Percentiles rank a stretch among this genome's conserved stretches.
phyloP scores from a whole-genome alignment of 2,113 vertebrate species.

The Vombatus ursinus region DNA sequence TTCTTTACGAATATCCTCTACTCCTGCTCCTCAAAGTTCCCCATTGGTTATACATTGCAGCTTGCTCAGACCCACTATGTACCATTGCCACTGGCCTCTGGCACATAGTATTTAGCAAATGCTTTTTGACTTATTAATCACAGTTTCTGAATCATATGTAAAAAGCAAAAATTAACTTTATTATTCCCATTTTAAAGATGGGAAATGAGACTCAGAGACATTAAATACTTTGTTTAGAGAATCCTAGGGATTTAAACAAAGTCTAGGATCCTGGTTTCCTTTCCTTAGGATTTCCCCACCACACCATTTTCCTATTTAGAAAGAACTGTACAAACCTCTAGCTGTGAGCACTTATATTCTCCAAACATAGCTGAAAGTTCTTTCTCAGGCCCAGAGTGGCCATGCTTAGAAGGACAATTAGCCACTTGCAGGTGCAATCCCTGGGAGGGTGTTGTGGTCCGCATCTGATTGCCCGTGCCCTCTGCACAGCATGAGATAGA shows the following conservation, averaged over 20 bases:
- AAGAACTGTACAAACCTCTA: not conserved
- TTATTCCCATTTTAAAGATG: not conserved
- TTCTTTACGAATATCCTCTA: not conserved
- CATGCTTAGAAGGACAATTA: not conserved
- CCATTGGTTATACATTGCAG: not conserved
- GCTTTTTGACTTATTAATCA: not conserved
- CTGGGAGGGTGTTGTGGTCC: not conserved
- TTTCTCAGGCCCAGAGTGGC: not conserved
- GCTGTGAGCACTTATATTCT: not conserved
- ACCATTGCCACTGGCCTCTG: not conserved
- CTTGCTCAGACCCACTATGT: not conserved
- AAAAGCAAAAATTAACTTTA: not conserved
- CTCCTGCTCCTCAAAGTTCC: not conserved
- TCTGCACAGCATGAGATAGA: constrained; percentile 7
- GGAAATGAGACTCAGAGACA: not conserved
- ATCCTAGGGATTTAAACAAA: not conserved
- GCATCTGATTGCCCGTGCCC: not conserved
- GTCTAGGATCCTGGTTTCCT: too few species aligned
- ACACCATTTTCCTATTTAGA: not conserved
- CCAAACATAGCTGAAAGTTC: not conserved
- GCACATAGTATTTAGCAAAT: not conserved
- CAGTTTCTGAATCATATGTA: not conserved
- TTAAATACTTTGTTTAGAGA: not conserved
- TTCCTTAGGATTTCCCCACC: not conserved
- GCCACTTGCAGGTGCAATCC: constrained; percentile 17